These are phyloP conservation scores for Microplitis manilae DNA, from an alignment of 2,888 invertebrate genomes.

Conservation along the genomic window DNA sequence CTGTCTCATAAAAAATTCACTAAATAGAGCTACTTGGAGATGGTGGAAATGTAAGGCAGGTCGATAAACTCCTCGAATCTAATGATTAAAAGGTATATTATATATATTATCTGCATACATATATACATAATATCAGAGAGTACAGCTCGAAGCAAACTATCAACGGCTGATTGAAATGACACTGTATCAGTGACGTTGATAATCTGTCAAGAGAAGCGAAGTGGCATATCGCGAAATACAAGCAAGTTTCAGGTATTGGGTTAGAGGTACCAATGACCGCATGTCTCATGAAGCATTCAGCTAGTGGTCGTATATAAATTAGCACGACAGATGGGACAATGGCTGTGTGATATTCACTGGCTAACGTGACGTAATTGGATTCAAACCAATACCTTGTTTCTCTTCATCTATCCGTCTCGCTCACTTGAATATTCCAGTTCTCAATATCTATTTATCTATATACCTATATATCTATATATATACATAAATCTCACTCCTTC, in stretches of 20 bases:
- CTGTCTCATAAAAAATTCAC: not conserved
- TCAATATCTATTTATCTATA: not conserved
- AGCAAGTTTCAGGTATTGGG: conserved; percentile 10
- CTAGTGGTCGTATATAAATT: conserved; percentile 51
- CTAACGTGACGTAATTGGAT: conserved; percentile 57
- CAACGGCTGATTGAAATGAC: conserved; percentile 17
- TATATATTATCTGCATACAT: not conserved
- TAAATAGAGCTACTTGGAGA: too few species aligned
- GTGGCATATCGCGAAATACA: conserved; percentile 35
- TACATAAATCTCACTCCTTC: not conserved
- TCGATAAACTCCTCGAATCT: too few species aligned
- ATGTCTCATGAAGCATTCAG: conserved; percentile 40
- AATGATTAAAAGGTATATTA: not conserved
- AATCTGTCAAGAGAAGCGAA: conserved; percentile 30
- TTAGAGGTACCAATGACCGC: conserved; percentile 24
- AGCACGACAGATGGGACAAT: conserved; percentile 43
- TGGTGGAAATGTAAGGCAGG: too few species aligned
- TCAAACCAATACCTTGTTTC: conserved; percentile 42
- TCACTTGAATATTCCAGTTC: conserved; percentile 5
- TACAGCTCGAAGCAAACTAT: not conserved
- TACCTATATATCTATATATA: not conserved
- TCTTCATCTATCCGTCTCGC: conserved; percentile 24
- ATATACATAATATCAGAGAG: conserved; percentile 11
- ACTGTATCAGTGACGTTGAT: conserved; percentile 12
- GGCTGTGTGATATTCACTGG: conserved; percentile 37